A percentile compares a stretch with the other conserved stretches of the same genome.
phyloP scores from a whole-genome alignment of 2,113 vertebrate genomes.

The Thermophis baileyi region DNA sequence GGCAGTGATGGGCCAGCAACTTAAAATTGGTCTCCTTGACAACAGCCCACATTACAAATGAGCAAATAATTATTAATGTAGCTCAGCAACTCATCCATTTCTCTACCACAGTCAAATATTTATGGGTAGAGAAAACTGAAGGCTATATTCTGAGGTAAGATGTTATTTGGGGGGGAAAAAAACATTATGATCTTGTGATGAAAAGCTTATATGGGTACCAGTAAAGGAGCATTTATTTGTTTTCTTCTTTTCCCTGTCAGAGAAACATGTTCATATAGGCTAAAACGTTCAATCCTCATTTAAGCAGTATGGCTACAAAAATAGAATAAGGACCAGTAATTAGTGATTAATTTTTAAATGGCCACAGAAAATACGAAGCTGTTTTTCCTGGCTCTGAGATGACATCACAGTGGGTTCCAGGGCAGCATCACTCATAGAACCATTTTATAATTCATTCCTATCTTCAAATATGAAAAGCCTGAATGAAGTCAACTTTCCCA shows the following conservation, averaged over 20 bases:
- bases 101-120: not conserved
- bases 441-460: not conserved
- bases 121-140: not conserved
- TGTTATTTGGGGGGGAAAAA: not conserved
- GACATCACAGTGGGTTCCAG: not conserved
- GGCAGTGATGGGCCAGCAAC: not conserved
- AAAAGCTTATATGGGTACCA: not conserved
- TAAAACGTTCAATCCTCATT: not conserved
- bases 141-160: not conserved
- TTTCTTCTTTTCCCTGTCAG: not conserved
- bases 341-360: not conserved
- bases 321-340: not conserved
- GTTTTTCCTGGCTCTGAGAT: not conserved
- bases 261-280: not conserved
- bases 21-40: conserved; percentile 20
- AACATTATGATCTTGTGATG: conserved; percentile 1
- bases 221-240: not conserved
- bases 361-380: not conserved
- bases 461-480: not conserved
- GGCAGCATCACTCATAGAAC: no score
- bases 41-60: conserved; percentile 23
- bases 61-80: conserved; percentile 25
- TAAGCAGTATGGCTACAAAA: not conserved
- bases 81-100: conserved; percentile 6
- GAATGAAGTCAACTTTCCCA: not conserved